Percentiles rank a stretch among this genome's conserved stretches.
These are phyloP conservation scores for Stegostoma tigrinum DNA, from an alignment of 2,113 vertebrate species.

Conservation along the genomic window DNA sequence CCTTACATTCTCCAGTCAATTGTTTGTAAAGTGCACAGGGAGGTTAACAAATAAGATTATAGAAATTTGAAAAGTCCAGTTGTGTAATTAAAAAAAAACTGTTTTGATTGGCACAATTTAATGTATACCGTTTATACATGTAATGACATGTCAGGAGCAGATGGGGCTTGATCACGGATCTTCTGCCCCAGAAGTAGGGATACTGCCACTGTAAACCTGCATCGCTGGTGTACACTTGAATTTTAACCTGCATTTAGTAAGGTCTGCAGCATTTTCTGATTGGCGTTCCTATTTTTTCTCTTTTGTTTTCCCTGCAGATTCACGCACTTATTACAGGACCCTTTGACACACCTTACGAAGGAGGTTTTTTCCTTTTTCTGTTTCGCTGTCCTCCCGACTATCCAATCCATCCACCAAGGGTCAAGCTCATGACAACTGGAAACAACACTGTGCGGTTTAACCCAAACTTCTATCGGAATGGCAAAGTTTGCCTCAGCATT, in stretches of 20 bases:
- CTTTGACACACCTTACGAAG: constrained; percentile 97
- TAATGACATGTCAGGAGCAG: too few relatives aligned
- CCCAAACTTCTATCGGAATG: constrained; percentile 98
- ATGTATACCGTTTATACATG: not conserved
- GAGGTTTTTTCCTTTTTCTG: constrained; percentile 97
- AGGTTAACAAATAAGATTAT: not conserved
- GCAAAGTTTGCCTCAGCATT: constrained; percentile 98
- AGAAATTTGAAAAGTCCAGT: not conserved
- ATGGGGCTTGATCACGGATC: too few relatives aligned
- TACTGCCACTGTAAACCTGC: too few relatives aligned
- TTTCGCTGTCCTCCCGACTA: constrained; percentile 98
- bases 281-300: not conserved
- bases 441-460: constrained; percentile 98
- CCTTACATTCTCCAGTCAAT: not conserved
- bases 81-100: not conserved
- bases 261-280: not conserved
- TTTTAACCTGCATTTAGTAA: not conserved
- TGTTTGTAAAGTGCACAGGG: not conserved
- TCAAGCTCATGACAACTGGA: constrained; percentile 96
- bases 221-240: too few relatives aligned
- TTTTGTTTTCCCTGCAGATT: constrained; percentile 66
- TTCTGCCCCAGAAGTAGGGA: too few relatives aligned
- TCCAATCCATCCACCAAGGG: constrained; percentile 92
- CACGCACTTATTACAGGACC: constrained; percentile 96
- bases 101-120: not conserved